A percentile compares a stretch with the other conserved stretches of the same genome.
Evolutionary conservation across 2,888 invertebrate genomes (phyloP).

Genomic region (Trypoxylon attenuatum): DNA sequence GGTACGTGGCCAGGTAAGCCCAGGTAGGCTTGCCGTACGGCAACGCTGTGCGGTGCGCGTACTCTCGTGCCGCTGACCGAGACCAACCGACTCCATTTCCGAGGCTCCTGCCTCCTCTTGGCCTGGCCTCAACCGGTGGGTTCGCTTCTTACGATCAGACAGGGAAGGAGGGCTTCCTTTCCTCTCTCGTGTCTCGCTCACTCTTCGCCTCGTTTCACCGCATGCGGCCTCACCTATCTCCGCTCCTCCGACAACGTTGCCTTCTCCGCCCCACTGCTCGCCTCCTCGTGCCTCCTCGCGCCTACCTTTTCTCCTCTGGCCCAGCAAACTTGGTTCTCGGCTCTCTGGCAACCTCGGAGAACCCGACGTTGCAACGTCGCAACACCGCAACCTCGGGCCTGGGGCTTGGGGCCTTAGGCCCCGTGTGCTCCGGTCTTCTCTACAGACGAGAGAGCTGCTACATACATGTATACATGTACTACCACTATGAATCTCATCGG

Average conservation of each 20-base stretch:
- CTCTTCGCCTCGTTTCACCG: neutral
- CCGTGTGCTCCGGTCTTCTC: neutral
- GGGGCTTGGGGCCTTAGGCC: constrained; percentile 10
- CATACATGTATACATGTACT: too few relatives aligned
- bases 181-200: neutral
- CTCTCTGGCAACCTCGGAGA: constrained; percentile 33
- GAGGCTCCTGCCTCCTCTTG: constrained; percentile 26
- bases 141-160: neutral
- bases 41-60: constrained; percentile 49
- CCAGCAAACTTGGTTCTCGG: constrained; percentile 27
- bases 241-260: neutral
- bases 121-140: neutral
- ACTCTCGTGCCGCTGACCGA: constrained; percentile 42
- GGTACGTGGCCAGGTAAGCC: constrained; percentile 16
- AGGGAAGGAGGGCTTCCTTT: too few relatives aligned
- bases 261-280: constrained; percentile 1
- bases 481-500: neutral
- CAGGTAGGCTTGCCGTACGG: constrained; percentile 39
- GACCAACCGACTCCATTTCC: constrained; percentile 19
- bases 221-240: neutral
- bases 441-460: too few relatives aligned
- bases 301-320: constrained; percentile 1
- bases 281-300: neutral
- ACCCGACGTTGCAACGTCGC: constrained; percentile 28
- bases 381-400: constrained; percentile 22